These are phyloP conservation scores for Danio jaintianensis DNA, from an alignment of 2,797 vertebrate genomes.

Conservation along the genomic window DNA sequence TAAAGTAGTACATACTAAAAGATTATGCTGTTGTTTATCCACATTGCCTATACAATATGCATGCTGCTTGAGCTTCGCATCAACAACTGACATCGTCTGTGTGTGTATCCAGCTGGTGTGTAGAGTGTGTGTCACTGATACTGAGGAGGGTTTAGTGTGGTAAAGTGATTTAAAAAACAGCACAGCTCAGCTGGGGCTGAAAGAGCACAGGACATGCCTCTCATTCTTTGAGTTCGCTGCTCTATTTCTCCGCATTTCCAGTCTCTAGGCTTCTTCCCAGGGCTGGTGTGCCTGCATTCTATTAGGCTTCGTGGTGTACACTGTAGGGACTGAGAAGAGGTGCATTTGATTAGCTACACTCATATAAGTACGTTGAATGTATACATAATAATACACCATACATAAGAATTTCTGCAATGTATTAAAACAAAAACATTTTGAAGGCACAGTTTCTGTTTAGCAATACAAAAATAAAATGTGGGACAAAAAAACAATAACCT, in stretches of 20 bases:
- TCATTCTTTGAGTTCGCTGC: constrained; percentile 74
- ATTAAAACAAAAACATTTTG: no score
- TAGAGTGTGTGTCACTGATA: constrained; percentile 2
- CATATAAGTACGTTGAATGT: no score
- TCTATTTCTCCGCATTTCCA: constrained; percentile 73
- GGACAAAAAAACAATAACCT: no score
- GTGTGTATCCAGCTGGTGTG: neutral
- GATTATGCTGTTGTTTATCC: neutral
- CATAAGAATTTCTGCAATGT: no score
- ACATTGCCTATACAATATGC: constrained; percentile 2
- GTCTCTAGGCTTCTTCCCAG: constrained; percentile 49
- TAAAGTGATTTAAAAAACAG: constrained; percentile 53
- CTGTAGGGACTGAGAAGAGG: constrained; percentile 2
- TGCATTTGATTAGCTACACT: neutral
- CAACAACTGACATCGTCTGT: neutral
- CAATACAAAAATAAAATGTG: no score
- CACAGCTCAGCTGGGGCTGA: constrained; percentile 40
- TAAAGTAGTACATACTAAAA: constrained; percentile 23
- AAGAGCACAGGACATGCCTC: constrained; percentile 70
- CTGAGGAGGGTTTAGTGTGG: constrained; percentile 4
- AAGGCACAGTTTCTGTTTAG: no score
- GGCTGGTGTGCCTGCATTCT: constrained; percentile 55
- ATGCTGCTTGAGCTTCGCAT: constrained; percentile 9
- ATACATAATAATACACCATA: no score
- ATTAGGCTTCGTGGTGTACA: neutral